Base-by-base conservation (phyloP, 2,113 vertebrate genomes). In the Oceanodroma tethys region DNA sequence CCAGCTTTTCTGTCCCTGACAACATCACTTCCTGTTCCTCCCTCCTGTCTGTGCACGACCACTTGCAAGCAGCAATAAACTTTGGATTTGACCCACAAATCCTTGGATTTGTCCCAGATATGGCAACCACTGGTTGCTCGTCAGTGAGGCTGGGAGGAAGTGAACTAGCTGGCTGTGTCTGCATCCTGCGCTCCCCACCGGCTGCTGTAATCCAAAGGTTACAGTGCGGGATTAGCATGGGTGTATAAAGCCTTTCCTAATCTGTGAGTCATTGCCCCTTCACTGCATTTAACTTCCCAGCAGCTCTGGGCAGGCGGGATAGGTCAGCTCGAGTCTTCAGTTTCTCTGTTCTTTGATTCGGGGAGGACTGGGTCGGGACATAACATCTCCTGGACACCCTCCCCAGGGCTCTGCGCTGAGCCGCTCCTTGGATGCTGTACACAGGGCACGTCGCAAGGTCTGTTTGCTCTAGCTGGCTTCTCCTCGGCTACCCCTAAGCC, bases 171-270 rank as follows among this genome's bases (percentile, higher is more conserved):
- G 85, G 50, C 68, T 76, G 40, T 45, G 32, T 50, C 86, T 84
- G 58, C 6, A 13, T 67, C 79, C 48, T 2, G 5, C 9, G 1
- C 58, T 89, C 66, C 0, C 0, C 45, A 19, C 43, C 47, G 59
- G 63, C 75, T 88, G 75, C 80, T 59, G 86, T 95, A 97, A 97
- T 97, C 96, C 96, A 71, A 82, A 88, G 81, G 86, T 59, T 89
- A 87, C 91, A 80, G 58, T 36, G 73, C 32, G 87, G 96, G 97
- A 97, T 97, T 97, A 97, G 55, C 62, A 95, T 13, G 45, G 95
- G 84, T 86, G 59, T 95, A 94, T 94, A 97, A 97, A 97, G 86
- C 86, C 81, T 50, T 91, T 93, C 71, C 91, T 97, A 95, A 97
- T 96, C 97, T 82, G 79, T 93, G 86, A 96, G 84, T 97, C 91